These are phyloP conservation scores for Mesocentrotus franciscanus DNA, from an alignment of 53 echinoderm and acorn worm species.

Conservation along the genomic window DNA sequence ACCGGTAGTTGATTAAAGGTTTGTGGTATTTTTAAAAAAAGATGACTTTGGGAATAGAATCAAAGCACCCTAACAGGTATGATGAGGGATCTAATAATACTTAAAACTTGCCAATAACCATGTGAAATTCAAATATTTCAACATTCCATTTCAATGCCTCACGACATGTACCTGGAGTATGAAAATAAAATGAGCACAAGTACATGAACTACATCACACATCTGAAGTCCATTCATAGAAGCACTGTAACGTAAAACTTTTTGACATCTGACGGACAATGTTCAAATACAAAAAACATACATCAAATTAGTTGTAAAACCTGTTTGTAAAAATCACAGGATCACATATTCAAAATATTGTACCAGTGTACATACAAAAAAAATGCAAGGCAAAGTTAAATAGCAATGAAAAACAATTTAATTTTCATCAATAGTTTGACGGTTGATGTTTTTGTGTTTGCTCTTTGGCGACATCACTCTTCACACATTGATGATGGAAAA, in stretches of 20 bases:
- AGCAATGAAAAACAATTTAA: not conserved
- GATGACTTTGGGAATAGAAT: too few species aligned
- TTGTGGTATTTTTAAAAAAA: too few species aligned
- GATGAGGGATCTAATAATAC: too few species aligned
- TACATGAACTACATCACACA: not conserved
- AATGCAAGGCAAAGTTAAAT: not conserved
- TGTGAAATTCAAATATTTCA: too few species aligned
- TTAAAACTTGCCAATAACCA: too few species aligned
- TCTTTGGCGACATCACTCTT: not conserved
- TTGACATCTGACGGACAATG: not conserved
- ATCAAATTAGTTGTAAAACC: not conserved
- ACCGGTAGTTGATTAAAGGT: too few species aligned
- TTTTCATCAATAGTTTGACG: not conserved
- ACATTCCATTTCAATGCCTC: too few species aligned
- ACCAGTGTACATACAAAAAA: not conserved
- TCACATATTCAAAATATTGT: not conserved
- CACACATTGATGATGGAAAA: not conserved
- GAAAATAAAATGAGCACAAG: too few species aligned
- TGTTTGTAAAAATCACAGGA: not conserved
- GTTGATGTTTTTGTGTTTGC: not conserved
- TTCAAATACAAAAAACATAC: not conserved
- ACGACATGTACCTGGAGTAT: too few species aligned
- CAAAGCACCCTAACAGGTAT: too few species aligned
- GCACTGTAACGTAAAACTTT: not conserved
- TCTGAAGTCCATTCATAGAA: not conserved